Conservation (phyloP, 1,140 invertebrate genomes). For the Melitaea cinxia region DNA sequence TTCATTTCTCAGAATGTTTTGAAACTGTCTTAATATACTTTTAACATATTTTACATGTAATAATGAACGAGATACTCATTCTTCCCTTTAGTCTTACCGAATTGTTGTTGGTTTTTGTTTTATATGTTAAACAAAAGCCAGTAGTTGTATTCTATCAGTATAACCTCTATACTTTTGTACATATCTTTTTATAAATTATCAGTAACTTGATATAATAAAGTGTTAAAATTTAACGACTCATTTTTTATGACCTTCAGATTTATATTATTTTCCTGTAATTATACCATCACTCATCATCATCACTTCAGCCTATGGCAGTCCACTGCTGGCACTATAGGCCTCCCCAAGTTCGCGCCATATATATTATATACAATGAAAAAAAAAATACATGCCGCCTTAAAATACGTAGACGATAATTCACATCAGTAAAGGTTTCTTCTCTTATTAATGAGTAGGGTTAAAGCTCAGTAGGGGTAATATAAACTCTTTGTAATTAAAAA, state of each 20-base stretch:
- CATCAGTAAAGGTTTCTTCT: no score
- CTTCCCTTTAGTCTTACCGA: constrained; percentile 4
- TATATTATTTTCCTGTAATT: no score
- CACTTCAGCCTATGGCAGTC: no score
- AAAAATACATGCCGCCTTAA: no score
- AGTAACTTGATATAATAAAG: constrained; percentile 34
- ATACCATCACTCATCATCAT: no score
- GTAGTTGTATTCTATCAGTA: constrained; percentile 33
- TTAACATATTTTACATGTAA: background rate
- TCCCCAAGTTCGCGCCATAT: no score
- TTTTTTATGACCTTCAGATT: background rate
- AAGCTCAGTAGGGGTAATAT: no score
- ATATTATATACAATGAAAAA: no score
- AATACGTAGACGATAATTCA: no score
- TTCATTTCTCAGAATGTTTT: background rate
- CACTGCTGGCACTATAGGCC: no score
- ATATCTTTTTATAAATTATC: constrained; percentile 47
- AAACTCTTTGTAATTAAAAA: no score
- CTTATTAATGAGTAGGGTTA: no score
- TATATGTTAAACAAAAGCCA: constrained; percentile 29
- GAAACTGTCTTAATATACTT: background rate
- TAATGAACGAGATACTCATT: constrained; percentile 17
- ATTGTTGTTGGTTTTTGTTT: constrained; percentile 33
- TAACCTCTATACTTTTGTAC: constrained; percentile 56
- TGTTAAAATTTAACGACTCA: constrained; percentile 12